Percentiles rank a stretch among this genome's conserved stretches.
These are phyloP conservation scores for Thereuonema tuberculata DNA, from an alignment of 1,140 invertebrate species.

Conservation along the genomic window DNA sequence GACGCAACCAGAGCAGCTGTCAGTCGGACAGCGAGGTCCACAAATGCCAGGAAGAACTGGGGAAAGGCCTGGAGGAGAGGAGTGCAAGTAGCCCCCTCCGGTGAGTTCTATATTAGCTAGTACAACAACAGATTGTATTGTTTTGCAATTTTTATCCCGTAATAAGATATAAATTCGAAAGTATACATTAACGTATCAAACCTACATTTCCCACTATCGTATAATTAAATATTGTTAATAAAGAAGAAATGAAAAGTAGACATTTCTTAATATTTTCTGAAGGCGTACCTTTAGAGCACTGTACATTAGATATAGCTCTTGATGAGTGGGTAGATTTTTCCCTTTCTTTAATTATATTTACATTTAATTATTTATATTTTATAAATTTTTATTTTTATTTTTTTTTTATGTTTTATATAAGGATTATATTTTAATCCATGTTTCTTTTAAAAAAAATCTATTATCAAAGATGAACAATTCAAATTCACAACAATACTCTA, in stretches of 20 bases:
- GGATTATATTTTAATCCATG: too few relatives aligned
- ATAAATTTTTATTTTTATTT: too few relatives aligned
- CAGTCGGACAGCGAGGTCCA: conserved; percentile 21
- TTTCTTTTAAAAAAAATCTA: too few relatives aligned
- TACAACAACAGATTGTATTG: conserved; percentile 14
- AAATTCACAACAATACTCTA: too few relatives aligned
- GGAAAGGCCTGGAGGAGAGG: conserved; percentile 28
- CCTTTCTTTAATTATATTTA: too few relatives aligned
- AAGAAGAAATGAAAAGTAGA: not conserved
- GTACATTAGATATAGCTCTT: too few relatives aligned
- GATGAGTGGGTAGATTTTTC: too few relatives aligned
- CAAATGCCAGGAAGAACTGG: conserved; percentile 18
- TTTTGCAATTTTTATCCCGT: too few relatives aligned
- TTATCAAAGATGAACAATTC: too few relatives aligned
- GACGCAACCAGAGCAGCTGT: conserved; percentile 22
- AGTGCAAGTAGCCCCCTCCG: conserved; percentile 28
- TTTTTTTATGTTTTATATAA: too few relatives aligned
- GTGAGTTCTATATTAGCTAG: conserved; percentile 25
- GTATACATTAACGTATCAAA: not conserved
- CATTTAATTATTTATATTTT: too few relatives aligned
- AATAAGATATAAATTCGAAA: not conserved
- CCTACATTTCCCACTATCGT: not conserved
- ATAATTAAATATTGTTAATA: not conserved
- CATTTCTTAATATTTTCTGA: not conserved
- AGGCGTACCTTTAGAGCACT: too few relatives aligned